These are phyloP conservation scores for Heteromormyrus szaboi DNA, from an alignment of 2,797 vertebrate genomes.

Conservation along the genomic window DNA sequence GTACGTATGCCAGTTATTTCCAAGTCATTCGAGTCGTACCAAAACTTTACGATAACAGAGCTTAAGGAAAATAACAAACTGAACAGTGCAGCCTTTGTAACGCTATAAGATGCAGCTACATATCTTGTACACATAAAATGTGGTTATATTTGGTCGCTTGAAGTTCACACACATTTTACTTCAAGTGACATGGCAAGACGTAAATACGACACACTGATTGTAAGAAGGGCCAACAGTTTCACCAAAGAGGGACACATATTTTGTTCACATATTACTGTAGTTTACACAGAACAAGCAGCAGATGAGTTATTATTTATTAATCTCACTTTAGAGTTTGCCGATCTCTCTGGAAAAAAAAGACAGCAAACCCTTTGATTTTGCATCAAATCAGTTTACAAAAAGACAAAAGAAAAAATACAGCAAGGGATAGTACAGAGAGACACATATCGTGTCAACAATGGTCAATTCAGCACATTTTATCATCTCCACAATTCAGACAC, in stretches of 20 bases:
- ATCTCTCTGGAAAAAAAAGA: background rate
- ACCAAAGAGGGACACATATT: background rate
- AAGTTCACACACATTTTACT: background rate
- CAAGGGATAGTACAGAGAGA: background rate
- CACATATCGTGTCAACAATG: background rate
- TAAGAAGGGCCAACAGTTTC: too few relatives aligned
- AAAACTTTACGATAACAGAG: constrained; percentile 11
- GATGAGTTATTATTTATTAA: background rate
- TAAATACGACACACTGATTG: background rate
- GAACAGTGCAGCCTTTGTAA: background rate
- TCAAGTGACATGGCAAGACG: background rate
- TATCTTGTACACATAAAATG: background rate
- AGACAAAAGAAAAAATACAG: background rate
- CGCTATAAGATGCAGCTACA: background rate
- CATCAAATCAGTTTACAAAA: background rate
- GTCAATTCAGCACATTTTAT: background rate
- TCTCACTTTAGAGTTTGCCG: background rate
- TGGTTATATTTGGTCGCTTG: background rate
- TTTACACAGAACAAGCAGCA: background rate
- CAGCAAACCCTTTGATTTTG: background rate
- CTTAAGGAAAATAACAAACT: background rate
- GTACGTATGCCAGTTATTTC: constrained; percentile 19
- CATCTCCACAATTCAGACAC: background rate
- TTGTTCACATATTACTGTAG: background rate
- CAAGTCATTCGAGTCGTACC: constrained; percentile 12